phyloP scores from a whole-genome alignment of 2,113 vertebrate species.

The Trinectes maculatus region DNA sequence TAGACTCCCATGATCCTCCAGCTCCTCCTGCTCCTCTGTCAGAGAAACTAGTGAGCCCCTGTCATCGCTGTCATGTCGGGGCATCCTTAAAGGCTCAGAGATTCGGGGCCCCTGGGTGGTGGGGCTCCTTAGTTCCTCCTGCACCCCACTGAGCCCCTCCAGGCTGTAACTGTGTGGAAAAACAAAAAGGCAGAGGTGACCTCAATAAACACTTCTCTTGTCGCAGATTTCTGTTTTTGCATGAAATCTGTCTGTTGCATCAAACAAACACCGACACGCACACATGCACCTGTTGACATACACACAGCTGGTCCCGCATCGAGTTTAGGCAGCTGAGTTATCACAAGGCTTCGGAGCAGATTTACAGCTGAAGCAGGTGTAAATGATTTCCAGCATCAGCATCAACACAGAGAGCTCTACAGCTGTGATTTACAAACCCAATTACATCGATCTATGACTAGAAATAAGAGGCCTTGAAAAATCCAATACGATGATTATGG shows the following conservation, averaged over 20 bases:
- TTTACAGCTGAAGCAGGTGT: slow-evolving; percentile 66
- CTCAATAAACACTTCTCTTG: background rate
- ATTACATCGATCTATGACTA: slow-evolving; percentile 71
- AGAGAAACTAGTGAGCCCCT: slow-evolving; percentile 89
- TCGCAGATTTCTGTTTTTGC: slow-evolving; percentile 7
- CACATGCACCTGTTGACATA: slow-evolving; percentile 38
- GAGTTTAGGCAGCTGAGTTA: slow-evolving; percentile 72
- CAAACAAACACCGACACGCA: slow-evolving; percentile 5
- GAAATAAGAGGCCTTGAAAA: slow-evolving; percentile 72
- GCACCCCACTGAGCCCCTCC: slow-evolving; percentile 88
- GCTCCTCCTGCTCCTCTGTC: slow-evolving; percentile 87
- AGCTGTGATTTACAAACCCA: slow-evolving; percentile 70
- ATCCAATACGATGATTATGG: slow-evolving; percentile 72
- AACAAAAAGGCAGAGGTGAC: slow-evolving; percentile 26
- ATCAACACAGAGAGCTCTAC: slow-evolving; percentile 57
- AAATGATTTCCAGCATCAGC: slow-evolving; percentile 69
- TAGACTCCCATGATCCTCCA: slow-evolving; percentile 78
- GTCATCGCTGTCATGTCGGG: slow-evolving; percentile 79
- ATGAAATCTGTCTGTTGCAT: no score
- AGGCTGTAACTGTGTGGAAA: slow-evolving; percentile 90
- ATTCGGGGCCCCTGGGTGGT: slow-evolving; percentile 71
- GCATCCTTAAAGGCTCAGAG: slow-evolving; percentile 77
- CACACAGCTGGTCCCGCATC: slow-evolving; percentile 44
- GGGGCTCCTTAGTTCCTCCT: slow-evolving; percentile 80
- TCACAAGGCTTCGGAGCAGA: slow-evolving; percentile 55